These are phyloP conservation scores for Selene dorsalis DNA, from an alignment of 2,797 vertebrate species.

Conservation along the genomic window DNA sequence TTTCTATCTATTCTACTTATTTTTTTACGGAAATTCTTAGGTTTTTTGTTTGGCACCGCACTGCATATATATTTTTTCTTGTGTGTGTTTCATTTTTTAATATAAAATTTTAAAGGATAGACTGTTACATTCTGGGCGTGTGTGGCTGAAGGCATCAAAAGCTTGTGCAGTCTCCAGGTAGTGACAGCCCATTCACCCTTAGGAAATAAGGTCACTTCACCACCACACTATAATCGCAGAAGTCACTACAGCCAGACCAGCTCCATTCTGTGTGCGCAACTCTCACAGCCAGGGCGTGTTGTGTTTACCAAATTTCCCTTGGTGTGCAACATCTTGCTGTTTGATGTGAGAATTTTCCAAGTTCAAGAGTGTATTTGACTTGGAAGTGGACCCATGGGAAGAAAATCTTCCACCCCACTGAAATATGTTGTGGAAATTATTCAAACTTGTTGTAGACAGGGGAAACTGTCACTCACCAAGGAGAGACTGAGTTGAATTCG, in stretches of 20 bases:
- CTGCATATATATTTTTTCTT: slow-evolving; percentile 36
- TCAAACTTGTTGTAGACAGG: slow-evolving; percentile 77
- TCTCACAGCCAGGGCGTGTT: slow-evolving; percentile 78
- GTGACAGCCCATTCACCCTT: slow-evolving; percentile 75
- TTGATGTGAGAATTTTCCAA: slow-evolving; percentile 82
- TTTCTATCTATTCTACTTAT: slow-evolving; percentile 27
- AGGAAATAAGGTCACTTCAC: slow-evolving; percentile 82
- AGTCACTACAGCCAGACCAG: slow-evolving; percentile 62
- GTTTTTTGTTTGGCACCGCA: slow-evolving; percentile 34
- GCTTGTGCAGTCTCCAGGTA: slow-evolving; percentile 73
- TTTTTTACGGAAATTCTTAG: slow-evolving; percentile 45
- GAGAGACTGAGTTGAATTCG: slow-evolving; percentile 54
- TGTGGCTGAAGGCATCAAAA: slow-evolving; percentile 77
- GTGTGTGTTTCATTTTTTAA: slow-evolving; percentile 45
- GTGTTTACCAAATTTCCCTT: slow-evolving; percentile 81
- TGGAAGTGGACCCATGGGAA: slow-evolving; percentile 78
- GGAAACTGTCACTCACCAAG: slow-evolving; percentile 74
- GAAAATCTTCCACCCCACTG: slow-evolving; percentile 81
- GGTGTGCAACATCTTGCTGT: slow-evolving; percentile 77
- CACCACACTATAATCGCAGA: slow-evolving; percentile 64
- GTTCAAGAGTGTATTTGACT: slow-evolving; percentile 83
- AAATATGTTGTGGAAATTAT: slow-evolving; percentile 84
- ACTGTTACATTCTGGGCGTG: slow-evolving; percentile 72
- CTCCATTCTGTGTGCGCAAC: slow-evolving; percentile 43
- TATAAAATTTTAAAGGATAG: slow-evolving; percentile 68